phyloP scores from a whole-genome alignment of 2,888 invertebrate species.

The Tolmerus cingulatus region DNA sequence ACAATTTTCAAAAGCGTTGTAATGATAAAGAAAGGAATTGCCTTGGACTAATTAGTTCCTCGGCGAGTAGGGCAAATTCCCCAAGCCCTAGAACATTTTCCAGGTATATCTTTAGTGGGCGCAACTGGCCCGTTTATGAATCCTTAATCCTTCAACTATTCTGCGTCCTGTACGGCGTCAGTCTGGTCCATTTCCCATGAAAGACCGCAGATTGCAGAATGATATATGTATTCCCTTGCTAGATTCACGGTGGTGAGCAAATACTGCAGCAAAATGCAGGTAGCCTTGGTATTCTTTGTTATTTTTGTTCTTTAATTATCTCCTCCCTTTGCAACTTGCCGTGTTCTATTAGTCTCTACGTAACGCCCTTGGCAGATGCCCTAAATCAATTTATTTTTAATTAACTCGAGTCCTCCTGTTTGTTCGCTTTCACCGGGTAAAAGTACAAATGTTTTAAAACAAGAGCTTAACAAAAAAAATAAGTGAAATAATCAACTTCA shows the following conservation, averaged over 20 bases:
- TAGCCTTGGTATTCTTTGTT: neutral
- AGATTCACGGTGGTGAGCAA: neutral
- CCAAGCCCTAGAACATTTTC: neutral
- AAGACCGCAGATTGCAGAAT: neutral
- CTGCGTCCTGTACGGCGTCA: neutral
- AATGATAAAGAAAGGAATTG: neutral
- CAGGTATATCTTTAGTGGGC: neutral
- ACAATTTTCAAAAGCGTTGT: neutral
- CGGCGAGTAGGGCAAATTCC: neutral
- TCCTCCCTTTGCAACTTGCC: neutral
- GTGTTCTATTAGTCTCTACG: neutral
- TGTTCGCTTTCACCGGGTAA: neutral
- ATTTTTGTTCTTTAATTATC: neutral
- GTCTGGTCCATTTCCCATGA: neutral
- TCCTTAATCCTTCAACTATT: neutral
- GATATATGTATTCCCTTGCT: neutral
- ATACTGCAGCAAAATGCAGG: neutral
- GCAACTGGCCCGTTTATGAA: neutral
- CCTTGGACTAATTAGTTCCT: neutral
- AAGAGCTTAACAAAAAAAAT: neutral
- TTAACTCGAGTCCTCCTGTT: slow-evolving; percentile 18
- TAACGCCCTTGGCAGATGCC: slow-evolving; percentile 4
- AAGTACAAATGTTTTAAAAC: slow-evolving; percentile 7
- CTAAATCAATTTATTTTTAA: slow-evolving; percentile 37
- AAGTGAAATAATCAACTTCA: slow-evolving; percentile 20